Evolutionary conservation across 2,888 invertebrate genomes (phyloP).

Genomic region (Frankliniella fusca): DNA sequence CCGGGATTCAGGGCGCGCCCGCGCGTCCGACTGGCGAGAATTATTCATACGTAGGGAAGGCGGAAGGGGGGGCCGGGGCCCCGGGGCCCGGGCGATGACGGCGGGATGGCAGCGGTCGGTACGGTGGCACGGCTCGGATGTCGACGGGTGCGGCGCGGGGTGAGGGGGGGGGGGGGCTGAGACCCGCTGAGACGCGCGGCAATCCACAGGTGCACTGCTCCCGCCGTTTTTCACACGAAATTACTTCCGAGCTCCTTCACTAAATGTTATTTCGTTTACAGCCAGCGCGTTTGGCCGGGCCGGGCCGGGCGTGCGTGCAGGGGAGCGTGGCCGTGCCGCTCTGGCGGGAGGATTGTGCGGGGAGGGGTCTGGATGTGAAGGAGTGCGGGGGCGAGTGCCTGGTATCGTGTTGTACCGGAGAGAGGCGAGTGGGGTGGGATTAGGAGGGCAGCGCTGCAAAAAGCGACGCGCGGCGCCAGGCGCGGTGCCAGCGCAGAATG

Average conservation of each 20-base stretch:
- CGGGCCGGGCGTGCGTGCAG: not conserved
- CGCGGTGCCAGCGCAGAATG: not conserved
- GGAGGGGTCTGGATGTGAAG: no score
- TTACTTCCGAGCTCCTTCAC: not conserved
- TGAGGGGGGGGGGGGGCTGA: not conserved
- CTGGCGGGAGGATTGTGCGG: no score
- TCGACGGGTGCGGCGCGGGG: not conserved
- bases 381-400: no score
- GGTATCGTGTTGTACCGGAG: no score
- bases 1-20: no score
- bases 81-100: not conserved
- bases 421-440: not conserved
- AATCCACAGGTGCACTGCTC: constrained; percentile 3
- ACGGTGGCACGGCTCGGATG: no score
- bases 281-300: no score
- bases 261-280: not conserved
- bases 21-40: no score
- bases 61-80: no score
- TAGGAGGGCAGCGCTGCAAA: not conserved
- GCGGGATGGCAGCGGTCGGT: not conserved
- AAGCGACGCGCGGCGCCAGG: no score
- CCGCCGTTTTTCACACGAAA: not conserved
- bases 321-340: no score
- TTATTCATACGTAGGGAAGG: no score
- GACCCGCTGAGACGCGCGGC: not conserved